A percentile compares a stretch with the other conserved stretches of the same genome.
phyloP scores from a whole-genome alignment of 2,888 invertebrate genomes.

The Trissolcus japonicus region DNA sequence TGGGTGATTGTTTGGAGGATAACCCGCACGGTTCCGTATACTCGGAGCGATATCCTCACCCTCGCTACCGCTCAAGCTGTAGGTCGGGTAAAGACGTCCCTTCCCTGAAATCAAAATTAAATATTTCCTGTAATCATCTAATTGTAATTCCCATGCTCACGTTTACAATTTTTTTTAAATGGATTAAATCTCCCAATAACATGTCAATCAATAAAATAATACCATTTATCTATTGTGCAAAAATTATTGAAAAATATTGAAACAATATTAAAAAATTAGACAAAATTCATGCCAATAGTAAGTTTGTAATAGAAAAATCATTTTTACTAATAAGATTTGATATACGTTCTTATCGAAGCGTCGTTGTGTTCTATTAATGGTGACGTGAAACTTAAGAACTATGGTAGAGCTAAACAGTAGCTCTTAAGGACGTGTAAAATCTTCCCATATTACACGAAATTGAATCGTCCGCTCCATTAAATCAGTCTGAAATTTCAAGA shows the following conservation, averaged over 20 bases:
- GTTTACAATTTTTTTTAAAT: too few species aligned
- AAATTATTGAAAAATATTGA: too few species aligned
- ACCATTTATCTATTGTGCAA: too few species aligned
- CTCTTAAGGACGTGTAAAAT: conserved; percentile 21
- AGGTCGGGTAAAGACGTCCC: conserved; percentile 88
- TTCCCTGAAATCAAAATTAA: conserved; percentile 79
- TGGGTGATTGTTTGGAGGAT: conserved; percentile 75
- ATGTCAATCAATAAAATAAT: too few species aligned
- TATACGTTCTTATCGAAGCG: conserved; percentile 8
- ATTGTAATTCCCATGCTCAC: too few species aligned
- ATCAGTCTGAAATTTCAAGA: conserved; percentile 38
- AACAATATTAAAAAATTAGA: too few species aligned
- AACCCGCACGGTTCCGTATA: conserved; percentile 77
- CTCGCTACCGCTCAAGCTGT: conserved; percentile 87
- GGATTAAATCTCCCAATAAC: too few species aligned
- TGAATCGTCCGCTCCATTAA: conserved; percentile 25
- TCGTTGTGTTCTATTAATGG: not conserved
- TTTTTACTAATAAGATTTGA: not conserved
- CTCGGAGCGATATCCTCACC: conserved; percentile 80
- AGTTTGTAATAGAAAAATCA: too few species aligned
- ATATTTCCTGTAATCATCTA: conserved; percentile 42
- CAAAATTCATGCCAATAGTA: too few species aligned
- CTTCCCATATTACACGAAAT: conserved; percentile 42
- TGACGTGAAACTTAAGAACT: conserved; percentile 29
- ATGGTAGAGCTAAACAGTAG: conserved; percentile 31